These are phyloP conservation scores for Oryzias javanicus DNA, from an alignment of 2,113 vertebrate genomes.

Conservation along the genomic window DNA sequence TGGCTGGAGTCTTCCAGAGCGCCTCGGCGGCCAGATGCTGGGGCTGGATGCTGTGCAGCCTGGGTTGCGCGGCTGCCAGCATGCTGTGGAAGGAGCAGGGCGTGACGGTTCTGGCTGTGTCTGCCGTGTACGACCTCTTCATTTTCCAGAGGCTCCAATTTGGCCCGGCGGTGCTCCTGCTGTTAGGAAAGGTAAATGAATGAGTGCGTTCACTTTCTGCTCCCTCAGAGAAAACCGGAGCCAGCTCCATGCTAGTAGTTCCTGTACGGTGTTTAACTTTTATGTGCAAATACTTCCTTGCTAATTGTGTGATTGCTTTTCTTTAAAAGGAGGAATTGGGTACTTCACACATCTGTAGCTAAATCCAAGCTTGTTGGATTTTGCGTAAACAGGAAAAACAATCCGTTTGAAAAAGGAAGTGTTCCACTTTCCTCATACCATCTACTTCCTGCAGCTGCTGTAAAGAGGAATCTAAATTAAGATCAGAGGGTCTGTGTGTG, in stretches of 20 bases:
- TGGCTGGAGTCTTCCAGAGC: neutral
- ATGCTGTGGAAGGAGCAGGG: slow-evolving; percentile 99
- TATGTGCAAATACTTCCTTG: slow-evolving; percentile 8
- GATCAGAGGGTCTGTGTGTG: slow-evolving; percentile 20
- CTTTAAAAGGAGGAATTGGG: slow-evolving; percentile 48
- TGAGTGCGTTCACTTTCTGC: slow-evolving; percentile 43
- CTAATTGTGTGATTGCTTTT: slow-evolving; percentile 49
- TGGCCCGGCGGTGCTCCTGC: slow-evolving; percentile 78
- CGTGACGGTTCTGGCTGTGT: slow-evolving; percentile 90
- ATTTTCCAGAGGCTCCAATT: slow-evolving; percentile 88
- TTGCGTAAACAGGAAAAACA: slow-evolving; percentile 35
- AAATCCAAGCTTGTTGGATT: slow-evolving; percentile 37
- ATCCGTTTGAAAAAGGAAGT: slow-evolving; percentile 20
- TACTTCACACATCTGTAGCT: slow-evolving; percentile 11
- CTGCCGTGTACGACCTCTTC: slow-evolving; percentile 88
- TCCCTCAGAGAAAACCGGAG: slow-evolving; percentile 36
- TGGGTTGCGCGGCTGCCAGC: slow-evolving; percentile 86
- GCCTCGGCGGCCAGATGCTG: slow-evolving; percentile 68
- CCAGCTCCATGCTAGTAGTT: slow-evolving; percentile 39
- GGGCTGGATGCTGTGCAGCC: slow-evolving; percentile 87
- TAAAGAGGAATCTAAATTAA: slow-evolving; percentile 43
- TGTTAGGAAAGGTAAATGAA: slow-evolving; percentile 87
- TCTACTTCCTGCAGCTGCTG: slow-evolving; percentile 21
- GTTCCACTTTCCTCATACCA: slow-evolving; percentile 30
- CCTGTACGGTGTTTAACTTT: slow-evolving; percentile 33